Evolutionary conservation across 2,888 invertebrate genomes (phyloP), one percentile per base, ranked within the genome.

Genomic region (Abrostola tripartita): DNA sequence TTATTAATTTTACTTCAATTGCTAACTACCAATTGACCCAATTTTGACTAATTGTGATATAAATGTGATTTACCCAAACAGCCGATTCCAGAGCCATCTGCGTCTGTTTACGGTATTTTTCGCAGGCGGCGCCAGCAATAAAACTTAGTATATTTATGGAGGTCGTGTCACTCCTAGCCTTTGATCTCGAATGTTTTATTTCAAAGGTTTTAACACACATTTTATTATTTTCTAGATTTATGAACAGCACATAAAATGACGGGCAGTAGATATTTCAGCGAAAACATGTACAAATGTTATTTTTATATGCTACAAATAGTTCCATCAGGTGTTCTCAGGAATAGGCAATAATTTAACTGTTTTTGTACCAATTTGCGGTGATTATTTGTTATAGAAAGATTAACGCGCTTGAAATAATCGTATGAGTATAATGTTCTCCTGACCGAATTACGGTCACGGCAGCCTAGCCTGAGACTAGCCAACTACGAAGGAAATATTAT

Each of bases 221-320:
- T 72, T 79, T 79, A 81, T 78, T 81, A 68, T 78, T 78, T 41
- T 52, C 47, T 64, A 74, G 79, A 79, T 79, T 79, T 79, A 79
- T 81, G 67, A 61, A 36, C 38, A 36, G 24, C 54, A 55, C 67
- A 68, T 65, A 70, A 71, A 73, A 80, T 79, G 63, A 70, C 64
- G 61, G 49, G 53, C 42, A 58, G 55, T 61, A 63, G 51, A 65
- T 59, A 60, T 67, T 77, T 66, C 69, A 35, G 56, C n/a, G 68
- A 55, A 24, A 68, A 61, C 57, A 53, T 52, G 66, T 62, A 65
- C 37, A 42, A 53, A 63, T 71, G 65, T 78, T 77, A 67, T 74
- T 77, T 67, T 54, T 58, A 61, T 54, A 54, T 49, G 62, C 65
- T 73, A 73, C 77, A 65, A 53, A 76, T 68, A 64, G 61, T 63